Conservation (phyloP, 1,140 invertebrate genomes). For the Stegodyphus dumicola region DNA sequence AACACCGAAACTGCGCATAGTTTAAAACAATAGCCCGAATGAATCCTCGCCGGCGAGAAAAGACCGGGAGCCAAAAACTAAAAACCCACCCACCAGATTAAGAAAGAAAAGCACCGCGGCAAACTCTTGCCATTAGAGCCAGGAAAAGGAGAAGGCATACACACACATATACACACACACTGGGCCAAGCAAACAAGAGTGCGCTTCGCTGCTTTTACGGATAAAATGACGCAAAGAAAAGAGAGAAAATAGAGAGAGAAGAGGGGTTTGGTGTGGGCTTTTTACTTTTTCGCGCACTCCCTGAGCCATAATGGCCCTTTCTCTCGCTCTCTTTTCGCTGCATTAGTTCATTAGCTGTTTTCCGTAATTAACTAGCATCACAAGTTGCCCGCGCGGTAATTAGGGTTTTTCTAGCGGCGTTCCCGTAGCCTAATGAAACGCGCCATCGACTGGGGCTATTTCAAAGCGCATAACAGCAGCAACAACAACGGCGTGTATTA, state of each 20-base stretch:
- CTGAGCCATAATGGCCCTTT: conserved; percentile 46
- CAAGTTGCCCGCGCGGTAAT: conserved; percentile 57
- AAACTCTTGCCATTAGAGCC: background rate
- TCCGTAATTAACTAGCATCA: conserved; percentile 60
- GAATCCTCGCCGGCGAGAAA: background rate
- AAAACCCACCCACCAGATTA: conserved; percentile 30
- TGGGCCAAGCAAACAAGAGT: conserved; percentile 5
- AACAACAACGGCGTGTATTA: conserved; percentile 41
- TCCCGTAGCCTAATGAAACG: conserved; percentile 52
- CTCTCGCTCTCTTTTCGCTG: conserved; percentile 34
- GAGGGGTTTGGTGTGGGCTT: conserved; percentile 40
- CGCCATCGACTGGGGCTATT: conserved; percentile 56
- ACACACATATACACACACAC: conserved; percentile 6
- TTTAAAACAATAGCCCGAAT: conserved; percentile 38
- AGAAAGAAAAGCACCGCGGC: conserved; percentile 8
- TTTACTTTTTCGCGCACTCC: conserved; percentile 43
- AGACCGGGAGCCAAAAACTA: conserved; percentile 6
- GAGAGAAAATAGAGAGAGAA: background rate
- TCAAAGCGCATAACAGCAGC: conserved; percentile 35
- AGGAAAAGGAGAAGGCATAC: background rate
- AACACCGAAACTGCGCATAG: conserved; percentile 2
- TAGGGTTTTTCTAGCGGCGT: conserved; percentile 55
- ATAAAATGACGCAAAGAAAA: conserved; percentile 37
- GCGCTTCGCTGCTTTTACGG: conserved; percentile 36
- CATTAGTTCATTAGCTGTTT: conserved; percentile 62